Conservation (phyloP, 1,140 invertebrate genomes). For the Lineus longissimus region DNA sequence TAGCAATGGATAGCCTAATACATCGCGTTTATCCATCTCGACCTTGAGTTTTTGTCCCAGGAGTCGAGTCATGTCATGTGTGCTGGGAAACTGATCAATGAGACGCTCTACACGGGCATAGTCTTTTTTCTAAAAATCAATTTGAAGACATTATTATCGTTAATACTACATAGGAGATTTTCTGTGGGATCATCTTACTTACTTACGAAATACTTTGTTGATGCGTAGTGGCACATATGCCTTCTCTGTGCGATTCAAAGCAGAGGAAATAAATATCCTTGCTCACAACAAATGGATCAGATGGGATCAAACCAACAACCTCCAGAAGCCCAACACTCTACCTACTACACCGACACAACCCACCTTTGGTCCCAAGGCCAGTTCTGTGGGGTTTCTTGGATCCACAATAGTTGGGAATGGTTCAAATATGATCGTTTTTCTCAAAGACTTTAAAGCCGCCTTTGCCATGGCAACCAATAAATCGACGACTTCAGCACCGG, state of each 20-base stretch:
- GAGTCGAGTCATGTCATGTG: conserved; percentile 24
- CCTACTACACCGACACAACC: no score
- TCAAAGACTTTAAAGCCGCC: conserved; percentile 30
- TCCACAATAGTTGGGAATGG: conserved; percentile 46
- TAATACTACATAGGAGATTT: no score
- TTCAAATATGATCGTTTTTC: conserved; percentile 37
- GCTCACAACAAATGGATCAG: no score
- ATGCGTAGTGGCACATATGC: no score
- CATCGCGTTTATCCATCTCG: conserved; percentile 23
- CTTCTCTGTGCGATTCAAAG: no score
- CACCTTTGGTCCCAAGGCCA: conserved; percentile 39
- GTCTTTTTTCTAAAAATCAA: conserved; percentile 28
- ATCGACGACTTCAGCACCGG: conserved; percentile 44
- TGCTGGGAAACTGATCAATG: conserved; percentile 23
- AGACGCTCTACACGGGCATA: conserved; percentile 22
- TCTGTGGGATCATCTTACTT: no score
- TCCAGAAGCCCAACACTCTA: no score
- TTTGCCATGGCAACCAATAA: conserved; percentile 43
- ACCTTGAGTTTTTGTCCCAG: conserved; percentile 20
- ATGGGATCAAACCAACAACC: no score
- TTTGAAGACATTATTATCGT: no score
- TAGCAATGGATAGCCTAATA: conserved; percentile 36
- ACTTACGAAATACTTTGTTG: no score
- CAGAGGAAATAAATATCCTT: no score
- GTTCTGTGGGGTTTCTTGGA: conserved; percentile 28